Evolutionary conservation across 1,140 invertebrate genomes (phyloP), one percentile per base, ranked within the genome.

Genomic region (Coenobita brevimanus): DNA sequence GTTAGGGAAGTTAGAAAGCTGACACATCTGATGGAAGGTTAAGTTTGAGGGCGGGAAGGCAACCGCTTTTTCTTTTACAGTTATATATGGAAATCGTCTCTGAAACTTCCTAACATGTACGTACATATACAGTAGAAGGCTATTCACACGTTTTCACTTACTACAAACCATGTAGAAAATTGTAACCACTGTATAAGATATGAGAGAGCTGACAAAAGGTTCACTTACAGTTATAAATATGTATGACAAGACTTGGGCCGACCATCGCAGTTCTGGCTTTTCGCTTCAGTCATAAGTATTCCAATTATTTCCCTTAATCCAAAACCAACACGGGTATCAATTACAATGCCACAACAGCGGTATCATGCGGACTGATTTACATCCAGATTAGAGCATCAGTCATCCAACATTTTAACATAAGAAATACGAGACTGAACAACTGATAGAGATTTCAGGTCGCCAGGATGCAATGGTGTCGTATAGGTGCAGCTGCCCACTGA

Each of bases 291-390:
- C 60, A 76, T 30, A 57, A 41, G 36, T 21, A 41, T 54, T 73
- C 82, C 71, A 85, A 85, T 85, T 76, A 46, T 41, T 13, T 10
- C 60, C 36, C 46, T 75, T n/a, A 75, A 36, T 13, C 2, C 46
- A 30, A 36, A 41, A 6, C 82, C 69, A 85, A 76, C 82, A 36
- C 82, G 76, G 36, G 73, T 76, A 85, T 54, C 8, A 30, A 60
- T 41, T 85, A 85, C 71, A 85, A 85, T 85, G 82, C 82, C 82
- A 85, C 82, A 76, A 30, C 82, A 85, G 82, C 82, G 41, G 41
- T 75, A 76, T 76, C 82, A 76, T 76, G 75, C 82, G 33, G 33
- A 62, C 33, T 85, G 13, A 33, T 57, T 64, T 24, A 64, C 73
- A 76, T 57, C 57, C 33, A n/a, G n/a, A 38, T 73, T 75, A 33